Percentiles rank a stretch among this genome's conserved stretches.
phyloP scores from a whole-genome alignment of 2,888 invertebrate species.

The Hermaeophaga mercurialis region DNA sequence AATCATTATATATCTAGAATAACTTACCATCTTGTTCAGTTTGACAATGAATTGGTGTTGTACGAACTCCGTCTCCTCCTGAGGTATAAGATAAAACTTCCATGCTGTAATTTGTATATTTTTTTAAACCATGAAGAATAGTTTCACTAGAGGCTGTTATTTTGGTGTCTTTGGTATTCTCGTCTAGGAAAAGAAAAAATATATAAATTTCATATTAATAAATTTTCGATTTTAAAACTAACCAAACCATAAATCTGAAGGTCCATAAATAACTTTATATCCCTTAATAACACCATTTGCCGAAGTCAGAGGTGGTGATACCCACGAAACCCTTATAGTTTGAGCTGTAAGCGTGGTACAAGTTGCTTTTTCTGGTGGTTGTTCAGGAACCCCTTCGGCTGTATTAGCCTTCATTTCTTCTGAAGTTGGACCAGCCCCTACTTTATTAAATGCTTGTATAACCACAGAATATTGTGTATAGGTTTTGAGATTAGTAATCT shows the following conservation, averaged over 20 bases:
- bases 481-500: conserved; percentile 64
- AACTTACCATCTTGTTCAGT: conserved; percentile 91
- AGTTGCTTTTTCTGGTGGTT: conserved; percentile 88
- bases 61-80: conserved; percentile 92
- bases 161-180: conserved; percentile 88
- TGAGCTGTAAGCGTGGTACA: conserved; percentile 94
- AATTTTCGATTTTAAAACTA: too few relatives aligned
- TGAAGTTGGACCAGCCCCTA: conserved; percentile 90
- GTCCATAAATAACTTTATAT: conserved; percentile 92
- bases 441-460: conserved; percentile 93
- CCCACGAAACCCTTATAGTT: conserved; percentile 93
- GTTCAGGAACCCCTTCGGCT: conserved; percentile 91
- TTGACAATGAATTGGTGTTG: conserved; percentile 86
- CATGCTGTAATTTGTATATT: conserved; percentile 96
- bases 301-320: conserved; percentile 87
- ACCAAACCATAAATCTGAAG: conserved; percentile 92
- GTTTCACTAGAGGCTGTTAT: conserved; percentile 92
- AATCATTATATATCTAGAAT: not conserved
- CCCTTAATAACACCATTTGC: conserved; percentile 96
- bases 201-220: too few relatives aligned
- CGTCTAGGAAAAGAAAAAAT: conserved; percentile 63
- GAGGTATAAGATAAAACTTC: conserved; percentile 94
- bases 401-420: conserved; percentile 90
- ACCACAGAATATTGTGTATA: conserved; percentile 97
- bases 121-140: conserved; percentile 89